Conservation (phyloP, 2,113 vertebrate species). For the Fukomys damarensis region DNA sequence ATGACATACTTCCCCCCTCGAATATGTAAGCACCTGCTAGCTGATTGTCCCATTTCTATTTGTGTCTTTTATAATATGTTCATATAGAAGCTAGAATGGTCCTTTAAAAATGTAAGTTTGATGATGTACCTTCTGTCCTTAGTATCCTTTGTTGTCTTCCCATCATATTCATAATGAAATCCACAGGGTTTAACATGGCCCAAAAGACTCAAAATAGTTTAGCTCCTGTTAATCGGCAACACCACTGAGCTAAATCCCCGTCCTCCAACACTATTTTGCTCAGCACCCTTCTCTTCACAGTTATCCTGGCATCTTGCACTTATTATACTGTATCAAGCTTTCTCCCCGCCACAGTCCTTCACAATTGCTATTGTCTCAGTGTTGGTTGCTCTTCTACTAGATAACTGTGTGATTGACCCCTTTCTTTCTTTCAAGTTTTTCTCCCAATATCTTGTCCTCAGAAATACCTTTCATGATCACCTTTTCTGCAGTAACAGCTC, state of each 20-base stretch:
- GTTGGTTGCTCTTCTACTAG: not conserved
- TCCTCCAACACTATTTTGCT: too few relatives aligned
- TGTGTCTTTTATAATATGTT: not conserved
- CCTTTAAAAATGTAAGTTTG: constrained; percentile 23
- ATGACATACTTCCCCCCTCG: not conserved
- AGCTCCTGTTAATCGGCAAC: not conserved
- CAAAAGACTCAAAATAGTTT: not conserved
- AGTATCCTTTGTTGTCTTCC: not conserved
- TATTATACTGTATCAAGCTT: not conserved
- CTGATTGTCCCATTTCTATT: constrained; percentile 18
- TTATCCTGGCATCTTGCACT: not conserved
- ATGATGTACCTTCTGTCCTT: not conserved
- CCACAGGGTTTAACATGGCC: not conserved
- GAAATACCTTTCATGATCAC: constrained; percentile 16
- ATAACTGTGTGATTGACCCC: not conserved
- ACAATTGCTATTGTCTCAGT: not conserved
- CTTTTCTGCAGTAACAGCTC: not conserved
- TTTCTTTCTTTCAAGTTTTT: constrained; percentile 41
- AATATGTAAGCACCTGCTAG: constrained; percentile 14
- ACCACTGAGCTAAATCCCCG: too few relatives aligned
- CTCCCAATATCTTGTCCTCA: constrained; percentile 6
- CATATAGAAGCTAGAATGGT: not conserved
- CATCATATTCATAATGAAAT: constrained; percentile 9
- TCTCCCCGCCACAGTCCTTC: not conserved
- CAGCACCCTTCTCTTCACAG: not conserved